Conservation (phyloP, 2,888 invertebrate species). For the Uloborus plumipes region DNA sequence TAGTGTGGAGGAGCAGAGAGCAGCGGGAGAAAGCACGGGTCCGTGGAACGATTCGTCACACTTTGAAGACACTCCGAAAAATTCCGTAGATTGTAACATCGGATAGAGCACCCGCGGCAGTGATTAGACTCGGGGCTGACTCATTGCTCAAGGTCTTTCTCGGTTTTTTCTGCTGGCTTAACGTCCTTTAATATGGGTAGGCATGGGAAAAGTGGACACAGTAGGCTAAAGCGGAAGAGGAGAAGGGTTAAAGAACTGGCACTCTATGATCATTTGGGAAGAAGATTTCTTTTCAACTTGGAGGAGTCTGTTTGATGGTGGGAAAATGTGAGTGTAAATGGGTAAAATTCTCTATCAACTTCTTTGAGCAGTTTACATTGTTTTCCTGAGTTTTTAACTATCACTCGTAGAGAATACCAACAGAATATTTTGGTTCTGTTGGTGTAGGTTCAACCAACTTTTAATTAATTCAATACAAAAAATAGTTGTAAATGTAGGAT, state of each 20-base stretch:
- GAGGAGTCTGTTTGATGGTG: too few relatives aligned
- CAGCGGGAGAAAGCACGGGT: conserved; percentile 29
- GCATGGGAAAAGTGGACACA: conserved; percentile 45
- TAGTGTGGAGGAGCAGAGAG: neutral
- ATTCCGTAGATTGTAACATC: conserved; percentile 46
- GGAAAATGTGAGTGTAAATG: too few relatives aligned
- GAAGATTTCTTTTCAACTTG: too few relatives aligned
- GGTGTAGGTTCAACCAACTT: too few relatives aligned
- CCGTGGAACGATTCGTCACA: conserved; percentile 61
- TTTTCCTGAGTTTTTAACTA: too few relatives aligned
- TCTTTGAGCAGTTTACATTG: too few relatives aligned
- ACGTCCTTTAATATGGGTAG: conserved; percentile 43
- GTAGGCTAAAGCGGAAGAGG: conserved; percentile 20
- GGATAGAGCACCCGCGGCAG: conserved; percentile 42
- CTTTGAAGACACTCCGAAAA: conserved; percentile 41
- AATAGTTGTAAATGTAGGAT: too few relatives aligned
- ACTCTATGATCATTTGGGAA: neutral
- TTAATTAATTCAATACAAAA: too few relatives aligned
- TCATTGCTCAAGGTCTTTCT: conserved; percentile 37
- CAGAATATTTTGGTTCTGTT: too few relatives aligned
- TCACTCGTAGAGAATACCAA: too few relatives aligned
- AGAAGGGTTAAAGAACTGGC: conserved; percentile 52
- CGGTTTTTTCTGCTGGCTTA: neutral
- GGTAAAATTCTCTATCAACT: too few relatives aligned
- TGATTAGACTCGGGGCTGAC: conserved; percentile 40